Base-by-base conservation (phyloP, 2,797 vertebrate genomes). In the Otolemur crassicaudatus region DNA sequence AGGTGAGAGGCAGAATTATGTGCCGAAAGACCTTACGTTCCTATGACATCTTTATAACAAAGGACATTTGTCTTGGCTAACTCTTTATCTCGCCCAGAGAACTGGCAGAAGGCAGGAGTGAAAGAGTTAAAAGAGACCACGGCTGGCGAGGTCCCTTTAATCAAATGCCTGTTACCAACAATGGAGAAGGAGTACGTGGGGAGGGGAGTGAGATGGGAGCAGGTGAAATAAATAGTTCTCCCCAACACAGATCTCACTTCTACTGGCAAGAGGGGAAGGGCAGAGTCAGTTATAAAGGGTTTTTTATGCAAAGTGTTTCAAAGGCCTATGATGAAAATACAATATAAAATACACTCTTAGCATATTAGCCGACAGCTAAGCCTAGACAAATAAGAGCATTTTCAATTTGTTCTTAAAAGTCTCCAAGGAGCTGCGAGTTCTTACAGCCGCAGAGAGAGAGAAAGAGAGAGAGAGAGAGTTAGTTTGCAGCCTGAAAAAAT, bases 381-480 rank as follows among this genome's bases (percentile, higher is more conserved):
- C 84, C 89, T 96, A 95, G 96, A 97, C 97, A 98, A 95, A 93
- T 90, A 96, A 79, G 87, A 96, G 60, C 67, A 86, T 97, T 98
- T 98, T 98, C 96, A 97, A 56, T 98, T 96, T 97, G 46, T 94
- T 93, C 76, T 96, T 94, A 91, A 97, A 93, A 89, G 84, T 94
- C 81, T 97, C 34, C 3, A 84, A 81, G 84, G 90, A 94, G 65
- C 49, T 87, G 34, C 3, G 73, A 80, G 37, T 87, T 91, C 82
- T 95, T 95, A 49, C 63, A 85, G 81, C n/a, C 90, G 31, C 81
- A 91, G 76, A 72, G 0, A 16, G 9, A 72, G n/a, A 34, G 63
- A 46, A 90, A n/a, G 29, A 46, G 85, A 80, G 16, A 20, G 7
- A 19, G 20, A 69, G 23, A 31, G 31, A 65, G 87, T 86, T 69